Percentiles rank a stretch among this genome's conserved stretches.
phyloP scores from a whole-genome alignment of 1,140 invertebrate species.

The Pogonomyrmex californicus region DNA sequence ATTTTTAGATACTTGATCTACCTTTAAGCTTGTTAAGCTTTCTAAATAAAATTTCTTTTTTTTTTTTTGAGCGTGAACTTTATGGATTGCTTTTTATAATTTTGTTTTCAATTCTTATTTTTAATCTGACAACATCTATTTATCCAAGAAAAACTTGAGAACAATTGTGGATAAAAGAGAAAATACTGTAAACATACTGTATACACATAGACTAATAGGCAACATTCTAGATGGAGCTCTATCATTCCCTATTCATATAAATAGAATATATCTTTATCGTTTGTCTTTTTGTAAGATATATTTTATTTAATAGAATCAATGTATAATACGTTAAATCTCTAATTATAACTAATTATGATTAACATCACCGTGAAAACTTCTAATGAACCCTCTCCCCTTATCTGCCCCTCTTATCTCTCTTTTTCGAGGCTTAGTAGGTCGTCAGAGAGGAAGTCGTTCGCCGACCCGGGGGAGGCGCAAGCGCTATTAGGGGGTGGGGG shows the following conservation, averaged over 20 bases:
- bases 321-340: slow-evolving; percentile 1
- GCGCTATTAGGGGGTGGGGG: slow-evolving; percentile 65
- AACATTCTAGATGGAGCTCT: slow-evolving; percentile 22
- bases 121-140: neutral
- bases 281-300: neutral
- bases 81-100: neutral
- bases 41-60: neutral
- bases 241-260: neutral
- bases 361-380: slow-evolving; percentile 4
- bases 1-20: neutral
- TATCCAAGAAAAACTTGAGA: neutral
- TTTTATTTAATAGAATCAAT: neutral
- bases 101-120: neutral
- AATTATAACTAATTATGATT: neutral
- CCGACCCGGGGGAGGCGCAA: slow-evolving; percentile 72
- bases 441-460: slow-evolving; percentile 49
- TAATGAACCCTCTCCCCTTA: neutral
- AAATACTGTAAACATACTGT: neutral
- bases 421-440: slow-evolving; percentile 54
- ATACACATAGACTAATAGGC: neutral
- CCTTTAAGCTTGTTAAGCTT: neutral
- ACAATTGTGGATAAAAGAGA: neutral
- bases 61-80: neutral
- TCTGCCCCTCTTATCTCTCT: neutral
- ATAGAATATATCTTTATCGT: neutral